These are phyloP conservation scores for Halocynthia roretzi DNA, from an alignment of 23 tunicate genomes.

Conservation along the genomic window DNA sequence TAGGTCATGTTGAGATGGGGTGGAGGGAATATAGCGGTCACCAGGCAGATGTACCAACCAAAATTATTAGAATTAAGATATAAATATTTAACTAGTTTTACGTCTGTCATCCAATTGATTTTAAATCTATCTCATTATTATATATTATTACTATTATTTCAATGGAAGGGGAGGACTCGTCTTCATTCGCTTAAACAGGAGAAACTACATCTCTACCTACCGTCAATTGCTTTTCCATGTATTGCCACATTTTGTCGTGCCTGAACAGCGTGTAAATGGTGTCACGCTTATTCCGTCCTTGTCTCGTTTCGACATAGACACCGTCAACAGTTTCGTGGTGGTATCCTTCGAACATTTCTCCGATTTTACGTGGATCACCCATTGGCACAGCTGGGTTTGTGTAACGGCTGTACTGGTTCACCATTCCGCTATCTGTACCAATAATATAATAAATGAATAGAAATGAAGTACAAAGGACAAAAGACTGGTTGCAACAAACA, in stretches of 20 bases:
- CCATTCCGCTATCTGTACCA: conserved; percentile 31
- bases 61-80: too few relatives aligned
- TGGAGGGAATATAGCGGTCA: too few relatives aligned
- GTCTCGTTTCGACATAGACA: conserved; percentile 22
- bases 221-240: background rate
- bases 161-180: background rate
- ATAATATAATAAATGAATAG: background rate
- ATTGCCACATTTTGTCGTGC: conserved; percentile 41
- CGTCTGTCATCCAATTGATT: too few relatives aligned
- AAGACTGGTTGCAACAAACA: too few relatives aligned
- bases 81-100: too few relatives aligned
- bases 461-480: too few relatives aligned
- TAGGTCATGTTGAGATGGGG: too few relatives aligned
- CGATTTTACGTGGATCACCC: background rate
- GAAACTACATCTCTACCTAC: background rate
- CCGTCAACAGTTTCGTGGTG: conserved; percentile 24
- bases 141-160: too few relatives aligned
- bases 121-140: too few relatives aligned
- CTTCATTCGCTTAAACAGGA: background rate
- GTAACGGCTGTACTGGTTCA: conserved; percentile 27
- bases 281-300: conserved; percentile 2
- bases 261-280: conserved; percentile 24
- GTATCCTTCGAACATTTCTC: conserved; percentile 23
- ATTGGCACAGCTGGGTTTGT: conserved; percentile 7
- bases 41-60: too few relatives aligned